A percentile compares a stretch with the other conserved stretches of the same genome.
phyloP scores from a whole-genome alignment of 2,888 invertebrate genomes.

The Liopterus haemorrhoidalis region DNA sequence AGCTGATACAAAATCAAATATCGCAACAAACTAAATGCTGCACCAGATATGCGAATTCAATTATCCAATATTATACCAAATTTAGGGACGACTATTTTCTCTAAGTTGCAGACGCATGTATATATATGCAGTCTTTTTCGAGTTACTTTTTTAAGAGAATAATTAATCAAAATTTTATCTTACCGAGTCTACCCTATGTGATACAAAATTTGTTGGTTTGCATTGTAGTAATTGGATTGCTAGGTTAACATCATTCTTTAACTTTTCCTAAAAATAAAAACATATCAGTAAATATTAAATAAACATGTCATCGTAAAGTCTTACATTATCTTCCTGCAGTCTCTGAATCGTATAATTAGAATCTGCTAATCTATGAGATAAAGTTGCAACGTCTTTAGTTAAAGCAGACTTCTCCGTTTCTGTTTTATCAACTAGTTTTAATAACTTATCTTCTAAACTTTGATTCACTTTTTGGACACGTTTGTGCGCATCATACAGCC shows the following conservation, averaged over 20 bases:
- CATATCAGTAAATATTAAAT: conserved; percentile 15
- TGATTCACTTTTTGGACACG: conserved; percentile 92
- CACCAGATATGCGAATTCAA: too few species aligned
- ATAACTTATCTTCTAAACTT: conserved; percentile 86
- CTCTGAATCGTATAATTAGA: conserved; percentile 78
- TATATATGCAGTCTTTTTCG: too few species aligned
- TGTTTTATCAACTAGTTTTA: conserved; percentile 87
- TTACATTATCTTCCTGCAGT: conserved; percentile 80
- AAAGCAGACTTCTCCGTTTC: conserved; percentile 82
- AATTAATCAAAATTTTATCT: conserved; percentile 44
- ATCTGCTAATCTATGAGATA: conserved; percentile 77
- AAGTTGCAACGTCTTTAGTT: conserved; percentile 78
- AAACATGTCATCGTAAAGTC: conserved; percentile 35
- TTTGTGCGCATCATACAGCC: conserved; percentile 88
- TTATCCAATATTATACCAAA: too few species aligned
- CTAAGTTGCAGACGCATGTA: too few species aligned
- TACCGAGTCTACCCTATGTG: conserved; percentile 85
- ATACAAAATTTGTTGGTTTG: conserved; percentile 89
- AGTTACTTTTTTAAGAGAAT: too few species aligned
- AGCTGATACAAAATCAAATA: too few species aligned
- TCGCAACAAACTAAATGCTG: too few species aligned
- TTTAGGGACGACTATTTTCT: too few species aligned
- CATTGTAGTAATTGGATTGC: conserved; percentile 92
- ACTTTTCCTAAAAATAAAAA: conserved; percentile 70
- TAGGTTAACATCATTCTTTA: conserved; percentile 86